Evolutionary conservation across 2,797 vertebrate species (phyloP).

Genomic region (Crenichthys baileyi): DNA sequence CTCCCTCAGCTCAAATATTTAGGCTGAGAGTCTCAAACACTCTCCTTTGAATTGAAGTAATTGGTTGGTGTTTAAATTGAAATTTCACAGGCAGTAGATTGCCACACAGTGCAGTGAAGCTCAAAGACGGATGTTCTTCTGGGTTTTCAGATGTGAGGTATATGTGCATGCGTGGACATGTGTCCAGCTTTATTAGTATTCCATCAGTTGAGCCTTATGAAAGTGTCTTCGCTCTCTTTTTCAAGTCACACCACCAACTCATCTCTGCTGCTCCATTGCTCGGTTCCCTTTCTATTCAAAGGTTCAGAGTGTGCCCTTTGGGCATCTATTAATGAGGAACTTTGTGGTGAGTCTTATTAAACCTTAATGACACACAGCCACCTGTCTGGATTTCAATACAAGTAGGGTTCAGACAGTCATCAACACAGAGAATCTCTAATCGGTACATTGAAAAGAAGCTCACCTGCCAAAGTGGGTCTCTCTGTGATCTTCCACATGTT

Average conservation of each 20-base stretch:
- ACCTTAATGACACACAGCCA: slow-evolving; percentile 74
- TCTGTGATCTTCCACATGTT: slow-evolving; percentile 54
- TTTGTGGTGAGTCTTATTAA: slow-evolving; percentile 75
- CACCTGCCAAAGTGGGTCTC: slow-evolving; percentile 35
- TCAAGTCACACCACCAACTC: slow-evolving; percentile 50
- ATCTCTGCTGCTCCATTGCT: slow-evolving; percentile 39
- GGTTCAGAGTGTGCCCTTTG: slow-evolving; percentile 66
- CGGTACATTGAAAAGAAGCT: slow-evolving; percentile 27
- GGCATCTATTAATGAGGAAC: slow-evolving; percentile 77
- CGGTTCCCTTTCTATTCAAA: slow-evolving; percentile 52
- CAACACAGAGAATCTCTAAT: slow-evolving; percentile 69
- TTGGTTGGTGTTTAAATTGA: slow-evolving; percentile 60
- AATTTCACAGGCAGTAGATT: slow-evolving; percentile 48
- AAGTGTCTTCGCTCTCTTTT: slow-evolving; percentile 54
- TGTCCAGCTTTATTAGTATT: slow-evolving; percentile 65
- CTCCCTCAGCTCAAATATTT: slow-evolving; percentile 64
- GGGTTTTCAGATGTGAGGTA: slow-evolving; percentile 19
- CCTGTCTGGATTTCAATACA: slow-evolving; percentile 68
- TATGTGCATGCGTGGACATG: slow-evolving; percentile 19
- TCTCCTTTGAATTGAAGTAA: slow-evolving; percentile 69
- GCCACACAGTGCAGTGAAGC: slow-evolving; percentile 11
- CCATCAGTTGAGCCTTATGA: slow-evolving; percentile 52
- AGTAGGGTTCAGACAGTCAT: slow-evolving; percentile 61
- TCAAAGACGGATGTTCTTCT: slow-evolving; percentile 12
- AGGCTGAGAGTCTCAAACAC: slow-evolving; percentile 52